A percentile compares a stretch with the other conserved stretches of the same genome.
These are phyloP conservation scores for Oasisia sp. DNA, from an alignment of 2,888 invertebrate species.

Conservation along the genomic window DNA sequence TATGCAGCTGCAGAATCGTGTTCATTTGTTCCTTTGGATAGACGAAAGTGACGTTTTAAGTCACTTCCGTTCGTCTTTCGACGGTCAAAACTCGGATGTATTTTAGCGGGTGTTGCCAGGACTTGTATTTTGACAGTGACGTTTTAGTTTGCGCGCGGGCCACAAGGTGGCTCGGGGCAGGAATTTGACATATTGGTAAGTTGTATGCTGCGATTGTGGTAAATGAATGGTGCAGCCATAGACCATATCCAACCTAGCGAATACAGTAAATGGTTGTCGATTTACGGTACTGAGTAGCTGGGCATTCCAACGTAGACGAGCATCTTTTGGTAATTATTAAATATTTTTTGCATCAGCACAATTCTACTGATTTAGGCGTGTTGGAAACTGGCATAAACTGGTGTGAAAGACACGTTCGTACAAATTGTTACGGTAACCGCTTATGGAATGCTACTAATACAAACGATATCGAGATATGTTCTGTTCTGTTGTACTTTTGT, in stretches of 20 bases:
- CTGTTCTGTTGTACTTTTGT: slow-evolving; percentile 10
- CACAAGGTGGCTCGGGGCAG: not conserved
- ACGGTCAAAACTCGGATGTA: not conserved
- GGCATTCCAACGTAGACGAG: not conserved
- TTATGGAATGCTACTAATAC: not conserved
- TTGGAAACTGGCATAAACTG: not conserved
- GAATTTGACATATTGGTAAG: not conserved
- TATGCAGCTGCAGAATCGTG: not conserved
- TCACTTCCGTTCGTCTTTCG: not conserved
- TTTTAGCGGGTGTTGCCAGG: not conserved
- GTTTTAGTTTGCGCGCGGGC: not conserved
- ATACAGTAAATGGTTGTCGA: not conserved
- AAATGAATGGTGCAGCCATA: not conserved
- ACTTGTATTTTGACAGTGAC: not conserved
- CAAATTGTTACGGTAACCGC: not conserved
- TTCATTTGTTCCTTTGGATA: not conserved
- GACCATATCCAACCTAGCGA: not conserved
- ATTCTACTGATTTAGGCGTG: not conserved
- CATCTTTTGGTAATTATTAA: not conserved
- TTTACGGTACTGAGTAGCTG: not conserved
- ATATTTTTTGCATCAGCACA: not conserved
- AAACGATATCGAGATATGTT: not conserved
- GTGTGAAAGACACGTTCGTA: not conserved
- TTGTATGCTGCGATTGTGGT: not conserved
- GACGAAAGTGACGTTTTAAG: not conserved